Base-by-base conservation (phyloP, 2,113 vertebrate genomes). In the Otolemur garnettii region DNA sequence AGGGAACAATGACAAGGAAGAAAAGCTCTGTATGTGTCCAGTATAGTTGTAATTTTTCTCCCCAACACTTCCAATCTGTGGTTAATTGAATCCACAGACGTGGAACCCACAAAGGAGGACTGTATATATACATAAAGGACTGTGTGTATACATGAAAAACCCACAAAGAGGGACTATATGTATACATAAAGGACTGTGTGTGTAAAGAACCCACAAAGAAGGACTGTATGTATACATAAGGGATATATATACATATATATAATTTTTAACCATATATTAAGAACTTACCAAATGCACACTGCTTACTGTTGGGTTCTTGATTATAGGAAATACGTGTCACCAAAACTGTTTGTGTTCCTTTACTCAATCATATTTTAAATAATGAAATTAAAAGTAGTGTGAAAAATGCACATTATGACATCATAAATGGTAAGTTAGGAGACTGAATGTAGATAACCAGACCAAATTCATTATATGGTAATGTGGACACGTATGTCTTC, bases 331-430 rank as follows among this genome's bases (percentile, higher is more conserved):
- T 14, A 80, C 55, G 4, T 12, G 0, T 71, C 77, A 71, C 5
- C 35, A 42, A 50, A 87, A 90, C 3, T 17, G 5, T 21, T 21
- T 35, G 28, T 53, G 35, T 64, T 83, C 59, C 30, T 89, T 91
- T 87, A 77, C 19, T 59, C 4, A 55, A n/a, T 80, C 17, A 64
- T 33, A 91, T 69, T 91, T 91, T 92, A 94, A 92, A 66, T 55
- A 92, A 66, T 55, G 5, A 96, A 88, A 72, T 66, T 64, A 71
- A 19, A 19, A 77, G 53, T n/a, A 3, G 12, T 83, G 5, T 30
- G n/a, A 93, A 69, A 94, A 59, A 78, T 28, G 38, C 15, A 83
- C 18, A 91, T 35, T 77, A 78, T 33, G 15, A 38, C n/a, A 84
- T 68, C 69, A 84, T 18, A 92, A 91, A 69, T 66, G 33, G 53